A percentile compares a stretch with the other conserved stretches of the same genome.
These are phyloP conservation scores for Tragelaphus scriptus DNA, from an alignment of 2,113 vertebrate species.

Conservation along the genomic window DNA sequence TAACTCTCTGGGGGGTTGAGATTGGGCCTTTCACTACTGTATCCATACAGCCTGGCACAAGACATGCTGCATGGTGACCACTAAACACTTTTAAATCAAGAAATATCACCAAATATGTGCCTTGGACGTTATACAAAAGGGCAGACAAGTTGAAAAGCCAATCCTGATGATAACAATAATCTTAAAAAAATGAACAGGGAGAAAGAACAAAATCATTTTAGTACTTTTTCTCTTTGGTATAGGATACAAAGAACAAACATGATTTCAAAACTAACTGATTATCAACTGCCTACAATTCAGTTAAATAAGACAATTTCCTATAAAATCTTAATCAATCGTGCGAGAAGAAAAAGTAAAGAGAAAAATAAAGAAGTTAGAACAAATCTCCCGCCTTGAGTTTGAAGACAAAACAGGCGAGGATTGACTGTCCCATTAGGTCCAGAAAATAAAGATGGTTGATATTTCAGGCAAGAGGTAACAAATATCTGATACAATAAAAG, in stretches of 20 bases:
- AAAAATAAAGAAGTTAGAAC: background rate
- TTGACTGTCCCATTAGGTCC: background rate
- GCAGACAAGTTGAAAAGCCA: background rate
- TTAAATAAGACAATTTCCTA: constrained; percentile 6
- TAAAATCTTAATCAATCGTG: background rate
- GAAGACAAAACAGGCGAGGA: background rate
- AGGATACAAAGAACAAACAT: background rate
- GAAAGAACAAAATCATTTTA: background rate
- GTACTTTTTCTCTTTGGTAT: background rate
- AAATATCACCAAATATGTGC: background rate
- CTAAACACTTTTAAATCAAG: background rate
- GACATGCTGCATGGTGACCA: background rate
- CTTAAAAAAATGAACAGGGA: background rate
- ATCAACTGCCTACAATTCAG: background rate
- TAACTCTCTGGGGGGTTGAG: background rate
- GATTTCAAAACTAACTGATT: background rate
- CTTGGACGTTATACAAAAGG: background rate
- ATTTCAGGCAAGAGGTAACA: background rate
- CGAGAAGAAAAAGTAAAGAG: background rate
- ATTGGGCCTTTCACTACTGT: background rate
- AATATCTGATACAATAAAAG: background rate
- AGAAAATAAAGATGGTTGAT: background rate
- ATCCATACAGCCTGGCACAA: background rate
- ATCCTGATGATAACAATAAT: background rate
- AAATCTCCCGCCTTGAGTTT: background rate